Conservation (phyloP, 1,140 invertebrate species). For the Trichonephila inaurata region DNA sequence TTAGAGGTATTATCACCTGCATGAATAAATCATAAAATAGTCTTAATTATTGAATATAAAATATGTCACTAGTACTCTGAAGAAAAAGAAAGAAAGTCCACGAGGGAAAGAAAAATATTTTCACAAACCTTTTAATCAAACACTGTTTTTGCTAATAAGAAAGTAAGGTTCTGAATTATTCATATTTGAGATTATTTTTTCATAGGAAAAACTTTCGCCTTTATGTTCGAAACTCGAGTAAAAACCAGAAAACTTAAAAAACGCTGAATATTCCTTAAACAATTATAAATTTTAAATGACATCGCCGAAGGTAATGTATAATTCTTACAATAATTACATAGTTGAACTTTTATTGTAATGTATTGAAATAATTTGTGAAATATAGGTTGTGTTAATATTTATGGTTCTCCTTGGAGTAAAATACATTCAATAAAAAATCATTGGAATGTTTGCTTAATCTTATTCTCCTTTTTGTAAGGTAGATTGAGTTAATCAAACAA, state of each 20-base stretch:
- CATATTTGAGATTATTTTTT: not conserved
- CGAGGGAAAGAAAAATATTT: not conserved
- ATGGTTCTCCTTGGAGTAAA: too few relatives aligned
- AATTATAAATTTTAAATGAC: too few relatives aligned
- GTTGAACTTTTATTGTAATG: too few relatives aligned
- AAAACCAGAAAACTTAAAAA: too few relatives aligned
- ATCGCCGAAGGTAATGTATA: too few relatives aligned
- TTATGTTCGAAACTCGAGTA: not conserved
- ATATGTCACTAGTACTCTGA: not conserved
- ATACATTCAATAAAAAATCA: too few relatives aligned
- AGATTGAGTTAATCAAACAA: not conserved
- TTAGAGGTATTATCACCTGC: not conserved
- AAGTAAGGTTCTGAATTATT: not conserved
- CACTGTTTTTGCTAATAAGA: not conserved
- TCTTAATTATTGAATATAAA: not conserved
- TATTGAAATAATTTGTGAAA: too few relatives aligned
- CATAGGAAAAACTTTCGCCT: not conserved
- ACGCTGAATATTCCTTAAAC: too few relatives aligned
- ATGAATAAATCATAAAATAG: not conserved
- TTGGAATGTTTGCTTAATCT: too few relatives aligned
- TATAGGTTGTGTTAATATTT: too few relatives aligned
- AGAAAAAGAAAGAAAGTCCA: not conserved
- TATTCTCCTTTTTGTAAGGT: not conserved
- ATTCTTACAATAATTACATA: too few relatives aligned
- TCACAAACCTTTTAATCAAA: not conserved